phyloP scores from a whole-genome alignment of 2,113 vertebrate genomes.

The Pelvicachromis taeniatus region DNA sequence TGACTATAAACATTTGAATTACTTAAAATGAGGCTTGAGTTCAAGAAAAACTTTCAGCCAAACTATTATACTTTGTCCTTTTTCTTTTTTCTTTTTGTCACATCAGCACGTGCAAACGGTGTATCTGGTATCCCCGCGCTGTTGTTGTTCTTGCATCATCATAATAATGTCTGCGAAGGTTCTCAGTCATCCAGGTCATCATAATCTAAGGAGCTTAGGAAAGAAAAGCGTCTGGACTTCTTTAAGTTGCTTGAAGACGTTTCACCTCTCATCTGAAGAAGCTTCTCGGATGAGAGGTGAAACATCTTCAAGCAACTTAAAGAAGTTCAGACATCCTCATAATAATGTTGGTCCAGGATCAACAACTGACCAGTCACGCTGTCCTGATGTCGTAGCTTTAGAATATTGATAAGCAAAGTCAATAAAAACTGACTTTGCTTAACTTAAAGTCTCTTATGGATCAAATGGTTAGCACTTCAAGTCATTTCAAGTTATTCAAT shows the following conservation, averaged over 20 bases:
- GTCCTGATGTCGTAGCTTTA: neutral
- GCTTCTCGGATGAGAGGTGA: no score
- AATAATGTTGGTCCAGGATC: neutral
- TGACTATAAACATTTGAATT: neutral
- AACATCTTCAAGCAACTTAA: no score
- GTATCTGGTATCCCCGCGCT: accelerated
- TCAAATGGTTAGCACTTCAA: neutral
- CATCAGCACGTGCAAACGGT: neutral
- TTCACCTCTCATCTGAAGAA: no score
- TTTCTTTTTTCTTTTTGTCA: neutral
- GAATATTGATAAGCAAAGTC: neutral
- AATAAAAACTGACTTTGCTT: neutral
- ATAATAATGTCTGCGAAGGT: neutral
- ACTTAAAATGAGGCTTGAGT: neutral
- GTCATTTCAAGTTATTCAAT: neutral
- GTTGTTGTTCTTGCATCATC: neutral
- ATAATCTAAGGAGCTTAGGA: no score
- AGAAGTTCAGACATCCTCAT: neutral
- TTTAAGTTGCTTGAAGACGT: no score
- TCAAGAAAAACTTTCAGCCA: neutral
- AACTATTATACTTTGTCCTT: neutral
- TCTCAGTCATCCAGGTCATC: no score
- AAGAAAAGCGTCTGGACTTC: no score
- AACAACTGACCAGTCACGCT: neutral
- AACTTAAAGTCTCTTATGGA: neutral